These are phyloP conservation scores for Odontomachus brunneus DNA, from an alignment of 1,140 invertebrate species.

Conservation along the genomic window DNA sequence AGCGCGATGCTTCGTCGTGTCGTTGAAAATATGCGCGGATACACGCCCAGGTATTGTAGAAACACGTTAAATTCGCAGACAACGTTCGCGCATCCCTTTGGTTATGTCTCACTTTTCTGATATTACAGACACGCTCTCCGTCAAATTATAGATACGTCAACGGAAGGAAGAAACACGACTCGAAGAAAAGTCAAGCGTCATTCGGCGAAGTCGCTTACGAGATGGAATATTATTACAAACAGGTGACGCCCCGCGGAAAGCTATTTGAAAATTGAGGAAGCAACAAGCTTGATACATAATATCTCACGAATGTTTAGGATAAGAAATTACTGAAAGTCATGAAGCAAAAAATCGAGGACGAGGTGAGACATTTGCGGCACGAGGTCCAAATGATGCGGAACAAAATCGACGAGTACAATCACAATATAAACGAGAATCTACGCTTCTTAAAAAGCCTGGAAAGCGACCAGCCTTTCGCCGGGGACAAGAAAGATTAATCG, in stretches of 20 bases:
- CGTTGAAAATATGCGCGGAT: background rate
- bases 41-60: background rate
- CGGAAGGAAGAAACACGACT: constrained; percentile 43
- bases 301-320: constrained; percentile 60
- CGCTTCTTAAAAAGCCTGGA: constrained; percentile 73
- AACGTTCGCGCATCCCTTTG: background rate
- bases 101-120: constrained; percentile 17
- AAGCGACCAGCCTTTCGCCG: constrained; percentile 44
- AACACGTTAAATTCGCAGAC: background rate
- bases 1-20: constrained; percentile 50
- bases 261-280: background rate
- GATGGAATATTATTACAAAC: constrained; percentile 74
- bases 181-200: constrained; percentile 15
- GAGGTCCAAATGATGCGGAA: constrained; percentile 69
- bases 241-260: constrained; percentile 55
- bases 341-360: constrained; percentile 73
- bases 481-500: constrained; percentile 65
- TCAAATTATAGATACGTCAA: constrained; percentile 35
- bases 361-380: constrained; percentile 71
- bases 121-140: background rate
- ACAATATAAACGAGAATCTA: constrained; percentile 73
- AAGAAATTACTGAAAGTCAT: constrained; percentile 68
- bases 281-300: background rate
- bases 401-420: constrained; percentile 76
- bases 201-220: constrained; percentile 65